Evolutionary conservation across 2,113 vertebrate genomes (phyloP).

Genomic region (Hemibagrus wyckioides): DNA sequence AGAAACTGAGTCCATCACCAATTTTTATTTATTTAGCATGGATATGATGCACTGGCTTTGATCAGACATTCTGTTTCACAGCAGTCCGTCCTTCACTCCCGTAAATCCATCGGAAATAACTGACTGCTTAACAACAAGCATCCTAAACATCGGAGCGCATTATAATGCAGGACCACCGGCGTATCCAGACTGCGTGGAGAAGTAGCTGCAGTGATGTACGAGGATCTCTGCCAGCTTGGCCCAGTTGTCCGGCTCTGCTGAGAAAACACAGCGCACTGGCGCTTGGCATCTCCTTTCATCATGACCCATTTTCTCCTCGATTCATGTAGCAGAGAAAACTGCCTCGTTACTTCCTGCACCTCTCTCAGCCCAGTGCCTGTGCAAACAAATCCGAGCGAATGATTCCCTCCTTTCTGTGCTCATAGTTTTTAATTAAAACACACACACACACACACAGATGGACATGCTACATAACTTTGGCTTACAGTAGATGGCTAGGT

Average conservation of each 20-base stretch:
- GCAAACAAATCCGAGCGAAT: slow-evolving; percentile 37
- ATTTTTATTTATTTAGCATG: not conserved
- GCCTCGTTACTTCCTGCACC: slow-evolving; percentile 34
- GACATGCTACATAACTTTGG: slow-evolving; percentile 48
- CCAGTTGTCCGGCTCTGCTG: slow-evolving; percentile 34
- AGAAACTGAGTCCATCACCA: not conserved
- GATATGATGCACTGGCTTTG: not conserved
- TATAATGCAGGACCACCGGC: not conserved
- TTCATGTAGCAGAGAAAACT: slow-evolving; percentile 22
- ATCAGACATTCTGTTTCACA: not conserved
- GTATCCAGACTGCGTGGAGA: not conserved
- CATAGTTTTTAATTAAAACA: slow-evolving; percentile 26
- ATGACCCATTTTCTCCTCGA: slow-evolving; percentile 43
- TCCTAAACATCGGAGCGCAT: not conserved
- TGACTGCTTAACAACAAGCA: not conserved
- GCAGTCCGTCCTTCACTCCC: not conserved
- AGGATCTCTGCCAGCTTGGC: slow-evolving; percentile 25
- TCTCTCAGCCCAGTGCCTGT: slow-evolving; percentile 1
- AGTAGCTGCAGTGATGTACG: slow-evolving; percentile 10
- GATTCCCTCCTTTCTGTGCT: slow-evolving; percentile 27
- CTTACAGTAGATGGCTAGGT: slow-evolving; percentile 36
- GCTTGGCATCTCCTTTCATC: slow-evolving; percentile 34
- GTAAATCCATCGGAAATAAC: not conserved
- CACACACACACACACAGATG: slow-evolving; percentile 36
- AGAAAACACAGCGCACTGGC: slow-evolving; percentile 36